phyloP scores from a whole-genome alignment of 1,140 invertebrate species.

The Zeugodacus cucurbitae region DNA sequence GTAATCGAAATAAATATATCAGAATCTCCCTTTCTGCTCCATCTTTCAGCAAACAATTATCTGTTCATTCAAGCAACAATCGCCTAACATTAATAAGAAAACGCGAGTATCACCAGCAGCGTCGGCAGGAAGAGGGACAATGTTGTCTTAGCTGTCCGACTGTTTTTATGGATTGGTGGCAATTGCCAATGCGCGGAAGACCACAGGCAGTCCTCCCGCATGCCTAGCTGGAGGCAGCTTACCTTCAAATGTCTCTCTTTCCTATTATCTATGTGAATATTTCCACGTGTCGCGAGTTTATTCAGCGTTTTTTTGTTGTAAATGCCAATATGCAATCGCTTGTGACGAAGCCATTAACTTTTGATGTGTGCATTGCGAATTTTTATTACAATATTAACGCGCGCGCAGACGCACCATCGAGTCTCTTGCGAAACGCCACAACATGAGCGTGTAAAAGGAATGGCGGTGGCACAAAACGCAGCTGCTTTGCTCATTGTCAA shows the following conservation, averaged over 20 bases:
- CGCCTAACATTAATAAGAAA: too few relatives aligned
- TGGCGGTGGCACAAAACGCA: too few relatives aligned
- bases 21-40: too few relatives aligned
- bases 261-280: too few relatives aligned
- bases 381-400: conserved; percentile 1
- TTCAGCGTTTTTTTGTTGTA: neutral
- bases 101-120: neutral
- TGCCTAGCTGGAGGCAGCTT: too few relatives aligned
- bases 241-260: too few relatives aligned
- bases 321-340: neutral
- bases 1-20: too few relatives aligned
- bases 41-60: too few relatives aligned
- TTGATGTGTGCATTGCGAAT: neutral
- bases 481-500: neutral
- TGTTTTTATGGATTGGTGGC: neutral
- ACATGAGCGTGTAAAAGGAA: neutral
- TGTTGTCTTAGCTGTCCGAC: neutral
- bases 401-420: neutral
- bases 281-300: neutral
- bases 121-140: neutral
- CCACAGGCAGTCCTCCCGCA: too few relatives aligned
- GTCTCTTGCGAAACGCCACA: neutral
- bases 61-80: neutral
- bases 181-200: neutral
- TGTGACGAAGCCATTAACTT: neutral